phyloP scores from a whole-genome alignment of 2,797 vertebrate genomes.

The Vultur gryphus region DNA sequence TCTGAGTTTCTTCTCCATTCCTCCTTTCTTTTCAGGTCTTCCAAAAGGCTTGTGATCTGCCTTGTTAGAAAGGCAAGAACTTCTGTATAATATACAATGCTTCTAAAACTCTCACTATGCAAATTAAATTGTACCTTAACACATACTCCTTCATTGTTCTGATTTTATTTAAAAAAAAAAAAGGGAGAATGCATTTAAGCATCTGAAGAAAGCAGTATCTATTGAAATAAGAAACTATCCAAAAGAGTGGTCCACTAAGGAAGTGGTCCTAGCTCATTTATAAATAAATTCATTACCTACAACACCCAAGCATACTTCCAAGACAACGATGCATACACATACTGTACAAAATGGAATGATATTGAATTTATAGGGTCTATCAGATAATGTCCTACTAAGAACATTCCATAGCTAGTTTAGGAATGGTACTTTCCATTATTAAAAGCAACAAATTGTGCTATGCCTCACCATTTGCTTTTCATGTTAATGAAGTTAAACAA shows the following conservation, averaged over 20 bases:
- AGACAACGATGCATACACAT: neutral
- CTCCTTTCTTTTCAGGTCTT: slow-evolving; percentile 72
- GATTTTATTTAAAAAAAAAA: neutral
- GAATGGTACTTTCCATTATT: neutral
- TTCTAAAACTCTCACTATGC: neutral
- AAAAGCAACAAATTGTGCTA: neutral
- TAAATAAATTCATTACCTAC: neutral
- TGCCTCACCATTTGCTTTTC: neutral
- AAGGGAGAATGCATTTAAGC: neutral
- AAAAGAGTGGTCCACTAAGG: neutral
- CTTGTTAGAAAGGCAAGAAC: slow-evolving; percentile 61
- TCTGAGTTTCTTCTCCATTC: slow-evolving; percentile 64
- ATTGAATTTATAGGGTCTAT: neutral
- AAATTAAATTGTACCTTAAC: neutral
- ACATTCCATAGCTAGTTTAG: neutral
- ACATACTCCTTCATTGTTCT: neutral
- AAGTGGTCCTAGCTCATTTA: neutral
- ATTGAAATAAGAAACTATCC: neutral
- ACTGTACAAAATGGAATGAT: neutral
- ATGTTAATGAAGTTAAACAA: neutral
- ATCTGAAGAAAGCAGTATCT: neutral
- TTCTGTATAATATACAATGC: neutral
- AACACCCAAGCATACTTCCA: neutral
- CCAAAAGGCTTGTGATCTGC: slow-evolving; percentile 75
- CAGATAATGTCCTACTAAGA: neutral